Percentiles rank a stretch among this genome's conserved stretches.
Evolutionary conservation across 30 jellyfish, hydroid and myxozoan genomes (phyloP).

Genomic region (Nemopilema nomurai): DNA sequence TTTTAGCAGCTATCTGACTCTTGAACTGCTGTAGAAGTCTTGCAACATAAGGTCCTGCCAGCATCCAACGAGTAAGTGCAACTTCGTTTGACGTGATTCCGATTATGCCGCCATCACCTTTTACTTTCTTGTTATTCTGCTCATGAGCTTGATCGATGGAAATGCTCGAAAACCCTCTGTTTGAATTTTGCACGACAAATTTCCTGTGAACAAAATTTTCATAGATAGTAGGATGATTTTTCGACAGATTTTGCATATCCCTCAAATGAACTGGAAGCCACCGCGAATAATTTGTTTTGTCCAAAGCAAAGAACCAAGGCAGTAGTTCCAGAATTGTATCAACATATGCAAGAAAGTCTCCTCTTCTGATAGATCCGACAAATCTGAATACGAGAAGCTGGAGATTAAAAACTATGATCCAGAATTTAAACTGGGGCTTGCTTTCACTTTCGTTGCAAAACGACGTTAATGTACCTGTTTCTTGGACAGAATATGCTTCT

Average conservation of each 20-base stretch:
- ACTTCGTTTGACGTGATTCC: slow-evolving; percentile 27
- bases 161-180: slow-evolving; percentile 29
- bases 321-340: background rate
- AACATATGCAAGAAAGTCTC: background rate
- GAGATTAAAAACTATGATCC: background rate
- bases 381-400: background rate
- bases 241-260: background rate
- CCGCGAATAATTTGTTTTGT: background rate
- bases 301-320: background rate
- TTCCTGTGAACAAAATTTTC: slow-evolving; percentile 17
- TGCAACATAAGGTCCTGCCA: slow-evolving; percentile 47
- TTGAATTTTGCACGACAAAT: slow-evolving; percentile 9
- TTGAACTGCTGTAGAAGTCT: slow-evolving; percentile 28
- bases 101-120: slow-evolving; percentile 33
- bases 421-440: background rate
- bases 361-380: background rate
- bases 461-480: too few relatives aligned
- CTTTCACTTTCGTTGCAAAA: too few relatives aligned
- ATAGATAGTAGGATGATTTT: slow-evolving; percentile 22
- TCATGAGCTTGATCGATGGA: too few relatives aligned
- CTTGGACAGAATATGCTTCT: slow-evolving; percentile 3
- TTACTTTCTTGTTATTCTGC: slow-evolving; percentile 40
- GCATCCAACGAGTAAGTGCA: slow-evolving; percentile 54
- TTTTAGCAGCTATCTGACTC: slow-evolving; percentile 25
- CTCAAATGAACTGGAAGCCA: slow-evolving; percentile 3